These are phyloP conservation scores for Rhabdomys dilectus DNA, from an alignment of 2,113 vertebrate species.

Conservation along the genomic window DNA sequence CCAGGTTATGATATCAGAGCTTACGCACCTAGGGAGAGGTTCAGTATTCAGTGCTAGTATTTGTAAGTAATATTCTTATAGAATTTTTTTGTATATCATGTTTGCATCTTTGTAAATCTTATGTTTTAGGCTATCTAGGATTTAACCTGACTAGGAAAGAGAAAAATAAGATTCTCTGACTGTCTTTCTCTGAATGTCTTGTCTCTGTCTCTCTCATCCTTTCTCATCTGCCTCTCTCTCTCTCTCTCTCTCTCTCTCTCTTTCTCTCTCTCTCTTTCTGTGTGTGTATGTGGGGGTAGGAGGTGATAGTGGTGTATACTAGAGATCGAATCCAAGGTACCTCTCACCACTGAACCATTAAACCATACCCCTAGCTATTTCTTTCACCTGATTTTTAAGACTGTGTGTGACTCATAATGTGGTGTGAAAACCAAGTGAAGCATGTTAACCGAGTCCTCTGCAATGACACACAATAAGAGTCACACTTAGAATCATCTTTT, in stretches of 20 bases:
- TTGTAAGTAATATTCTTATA: not conserved
- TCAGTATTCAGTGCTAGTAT: not conserved
- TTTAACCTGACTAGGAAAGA: not conserved
- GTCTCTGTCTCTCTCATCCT: no score
- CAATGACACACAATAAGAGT: not conserved
- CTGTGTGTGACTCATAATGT: not conserved
- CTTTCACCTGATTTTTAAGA: not conserved
- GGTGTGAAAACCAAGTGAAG: not conserved
- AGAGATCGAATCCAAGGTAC: not conserved
- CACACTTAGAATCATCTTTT: conserved; percentile 16
- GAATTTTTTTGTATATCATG: not conserved
- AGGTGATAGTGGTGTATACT: accelerated
- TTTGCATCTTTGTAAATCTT: not conserved
- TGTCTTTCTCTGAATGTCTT: not conserved
- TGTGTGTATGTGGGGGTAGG: no score
- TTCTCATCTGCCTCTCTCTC: not conserved
- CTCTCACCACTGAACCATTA: not conserved
- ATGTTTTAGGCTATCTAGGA: not conserved
- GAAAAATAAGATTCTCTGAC: not conserved
- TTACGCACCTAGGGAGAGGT: not conserved
- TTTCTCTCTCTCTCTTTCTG: not conserved
- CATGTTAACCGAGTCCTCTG: not conserved
- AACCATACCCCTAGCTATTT: not conserved
- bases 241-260: not conserved
- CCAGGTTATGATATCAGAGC: not conserved